Evolutionary conservation across 2,113 vertebrate genomes (phyloP).

Genomic region (Alethe diademata): DNA sequence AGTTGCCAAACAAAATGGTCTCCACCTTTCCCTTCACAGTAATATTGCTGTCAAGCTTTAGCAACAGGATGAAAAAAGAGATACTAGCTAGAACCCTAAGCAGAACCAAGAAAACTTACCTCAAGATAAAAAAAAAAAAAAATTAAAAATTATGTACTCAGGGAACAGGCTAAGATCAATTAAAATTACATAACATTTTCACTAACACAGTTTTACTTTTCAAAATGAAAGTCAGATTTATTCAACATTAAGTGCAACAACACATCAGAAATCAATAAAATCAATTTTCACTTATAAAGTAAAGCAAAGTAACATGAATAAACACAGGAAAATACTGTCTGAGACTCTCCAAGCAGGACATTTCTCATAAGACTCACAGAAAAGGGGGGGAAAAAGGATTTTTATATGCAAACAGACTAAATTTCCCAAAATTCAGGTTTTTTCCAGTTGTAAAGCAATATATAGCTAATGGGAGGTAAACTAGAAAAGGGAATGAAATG

Average conservation of each 20-base stretch:
- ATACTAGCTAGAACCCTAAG: background rate
- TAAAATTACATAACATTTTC: conserved; percentile 38
- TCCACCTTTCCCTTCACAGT: background rate
- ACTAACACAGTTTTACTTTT: conserved; percentile 60
- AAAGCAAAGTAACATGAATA: conserved; percentile 65
- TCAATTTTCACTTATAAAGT: conserved; percentile 63
- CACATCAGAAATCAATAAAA: conserved; percentile 68
- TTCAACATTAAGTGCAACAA: conserved; percentile 65
- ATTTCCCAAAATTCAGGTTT: conserved; percentile 7
- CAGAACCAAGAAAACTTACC: background rate
- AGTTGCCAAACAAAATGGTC: background rate
- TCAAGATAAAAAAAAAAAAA: background rate
- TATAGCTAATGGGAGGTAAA: conserved; percentile 39
- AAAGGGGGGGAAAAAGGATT: background rate
- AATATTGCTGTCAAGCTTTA: background rate
- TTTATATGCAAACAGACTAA: conserved; percentile 47
- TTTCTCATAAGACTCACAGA: conserved; percentile 57
- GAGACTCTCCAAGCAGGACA: conserved; percentile 60
- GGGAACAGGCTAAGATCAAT: background rate
- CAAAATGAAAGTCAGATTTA: conserved; percentile 62
- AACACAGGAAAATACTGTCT: conserved; percentile 56
- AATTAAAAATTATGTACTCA: background rate
- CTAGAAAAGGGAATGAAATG: conserved; percentile 46
- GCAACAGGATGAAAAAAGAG: background rate
- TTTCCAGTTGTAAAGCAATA: conserved; percentile 58